phyloP scores from a whole-genome alignment of 2,888 invertebrate genomes.

The Lottia scabra region DNA sequence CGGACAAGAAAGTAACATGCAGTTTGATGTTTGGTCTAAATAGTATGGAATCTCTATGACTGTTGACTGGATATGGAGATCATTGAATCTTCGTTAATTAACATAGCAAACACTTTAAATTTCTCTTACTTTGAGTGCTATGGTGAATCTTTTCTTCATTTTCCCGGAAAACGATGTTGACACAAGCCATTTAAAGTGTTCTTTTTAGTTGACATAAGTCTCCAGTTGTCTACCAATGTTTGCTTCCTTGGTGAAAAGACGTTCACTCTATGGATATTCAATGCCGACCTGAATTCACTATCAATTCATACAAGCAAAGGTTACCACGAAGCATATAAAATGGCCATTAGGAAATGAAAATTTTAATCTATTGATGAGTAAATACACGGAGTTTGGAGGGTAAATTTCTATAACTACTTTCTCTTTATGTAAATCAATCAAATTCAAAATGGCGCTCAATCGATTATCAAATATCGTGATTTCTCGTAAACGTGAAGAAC shows the following conservation, averaged over 20 bases:
- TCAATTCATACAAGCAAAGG: background rate
- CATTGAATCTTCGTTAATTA: background rate
- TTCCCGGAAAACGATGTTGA: background rate
- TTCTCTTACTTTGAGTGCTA: background rate
- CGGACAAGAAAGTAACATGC: no score
- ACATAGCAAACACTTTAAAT: background rate
- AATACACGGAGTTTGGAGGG: background rate
- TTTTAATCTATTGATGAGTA: background rate
- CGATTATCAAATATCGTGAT: background rate
- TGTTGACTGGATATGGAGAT: no score
- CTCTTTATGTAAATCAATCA: background rate
- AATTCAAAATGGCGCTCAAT: background rate
- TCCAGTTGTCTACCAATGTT: background rate
- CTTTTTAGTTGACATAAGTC: background rate
- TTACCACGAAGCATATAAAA: background rate
- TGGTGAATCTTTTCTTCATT: background rate
- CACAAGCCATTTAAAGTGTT: background rate
- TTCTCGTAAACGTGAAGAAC: background rate
- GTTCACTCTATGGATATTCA: background rate
- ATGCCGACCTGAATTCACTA: background rate
- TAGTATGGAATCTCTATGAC: no score
- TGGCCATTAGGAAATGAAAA: constrained; percentile 1
- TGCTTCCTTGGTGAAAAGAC: background rate
- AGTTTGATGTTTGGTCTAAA: no score
- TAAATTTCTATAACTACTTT: background rate